Percentiles rank a stretch among this genome's conserved stretches.
phyloP scores from a whole-genome alignment of 2,797 vertebrate genomes.

The Hemitrygon akajei region DNA sequence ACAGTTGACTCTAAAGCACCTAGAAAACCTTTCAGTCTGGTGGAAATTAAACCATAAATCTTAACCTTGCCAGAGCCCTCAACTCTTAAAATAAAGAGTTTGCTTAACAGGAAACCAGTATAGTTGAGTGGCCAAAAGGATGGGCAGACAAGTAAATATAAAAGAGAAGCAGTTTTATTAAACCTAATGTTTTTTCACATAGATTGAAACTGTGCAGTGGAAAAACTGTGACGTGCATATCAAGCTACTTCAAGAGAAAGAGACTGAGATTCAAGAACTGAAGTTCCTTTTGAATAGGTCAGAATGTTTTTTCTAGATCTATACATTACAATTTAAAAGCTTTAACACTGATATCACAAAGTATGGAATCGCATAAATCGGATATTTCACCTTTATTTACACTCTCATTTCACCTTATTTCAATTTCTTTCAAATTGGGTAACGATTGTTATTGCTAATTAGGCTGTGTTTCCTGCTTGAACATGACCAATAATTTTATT shows the following conservation, averaged over 20 bases:
- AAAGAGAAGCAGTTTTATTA: background rate
- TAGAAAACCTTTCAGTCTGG: too few relatives aligned
- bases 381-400: background rate
- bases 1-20: too few relatives aligned
- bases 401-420: background rate
- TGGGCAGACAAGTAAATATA: background rate
- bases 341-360: background rate
- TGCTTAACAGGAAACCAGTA: too few relatives aligned
- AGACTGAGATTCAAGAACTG: slow-evolving; percentile 8
- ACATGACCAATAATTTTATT: background rate
- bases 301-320: background rate
- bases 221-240: slow-evolving; percentile 9
- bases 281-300: slow-evolving; percentile 12
- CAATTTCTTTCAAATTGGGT: background rate
- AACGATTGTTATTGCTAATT: background rate
- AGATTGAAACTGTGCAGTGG: slow-evolving; percentile 31
- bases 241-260: slow-evolving; percentile 21
- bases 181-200: background rate
- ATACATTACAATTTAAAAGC: background rate
- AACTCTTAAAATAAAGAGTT: too few relatives aligned
- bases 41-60: too few relatives aligned
- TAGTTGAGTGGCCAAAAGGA: too few relatives aligned
- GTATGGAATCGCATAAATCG: background rate
- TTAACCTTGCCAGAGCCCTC: too few relatives aligned
- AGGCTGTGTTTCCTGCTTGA: background rate